Evolutionary conservation across 2,797 vertebrate species (phyloP).

Genomic region (Anas georgica): DNA sequence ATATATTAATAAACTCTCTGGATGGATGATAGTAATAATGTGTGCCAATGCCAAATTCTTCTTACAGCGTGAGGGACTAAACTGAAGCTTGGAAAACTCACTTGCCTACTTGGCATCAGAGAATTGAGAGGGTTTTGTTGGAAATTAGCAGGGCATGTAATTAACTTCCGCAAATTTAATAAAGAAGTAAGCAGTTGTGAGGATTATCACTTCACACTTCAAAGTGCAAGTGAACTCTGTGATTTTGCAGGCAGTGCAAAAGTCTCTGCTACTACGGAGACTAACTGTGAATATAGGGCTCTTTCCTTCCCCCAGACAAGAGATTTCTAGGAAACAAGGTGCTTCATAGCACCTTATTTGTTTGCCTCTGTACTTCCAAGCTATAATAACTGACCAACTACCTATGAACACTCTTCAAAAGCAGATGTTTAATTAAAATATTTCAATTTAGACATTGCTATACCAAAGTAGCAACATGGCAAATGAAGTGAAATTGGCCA

Average conservation of each 20-base stretch:
- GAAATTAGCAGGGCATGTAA: slow-evolving; percentile 64
- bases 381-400: not conserved
- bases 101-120: slow-evolving; percentile 62
- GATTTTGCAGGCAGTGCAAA: slow-evolving; percentile 34
- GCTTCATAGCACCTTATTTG: not conserved
- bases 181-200: slow-evolving; percentile 64
- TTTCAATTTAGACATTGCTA: not conserved
- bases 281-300: not conserved
- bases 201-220: slow-evolving; percentile 70
- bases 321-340: not conserved
- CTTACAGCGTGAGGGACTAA: slow-evolving; percentile 58
- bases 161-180: slow-evolving; percentile 69
- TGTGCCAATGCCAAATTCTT: slow-evolving; percentile 57
- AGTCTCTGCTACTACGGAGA: not conserved
- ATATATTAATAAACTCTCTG: slow-evolving; percentile 56
- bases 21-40: slow-evolving; percentile 56
- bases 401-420: not conserved
- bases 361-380: not conserved
- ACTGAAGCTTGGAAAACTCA: slow-evolving; percentile 58
- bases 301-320: not conserved
- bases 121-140: slow-evolving; percentile 45
- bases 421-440: not conserved
- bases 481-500: not conserved
- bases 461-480: not conserved
- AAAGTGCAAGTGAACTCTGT: slow-evolving; percentile 41